Conservation (phyloP, 2,113 vertebrate genomes). For the Periophthalmodon schlosseri region DNA sequence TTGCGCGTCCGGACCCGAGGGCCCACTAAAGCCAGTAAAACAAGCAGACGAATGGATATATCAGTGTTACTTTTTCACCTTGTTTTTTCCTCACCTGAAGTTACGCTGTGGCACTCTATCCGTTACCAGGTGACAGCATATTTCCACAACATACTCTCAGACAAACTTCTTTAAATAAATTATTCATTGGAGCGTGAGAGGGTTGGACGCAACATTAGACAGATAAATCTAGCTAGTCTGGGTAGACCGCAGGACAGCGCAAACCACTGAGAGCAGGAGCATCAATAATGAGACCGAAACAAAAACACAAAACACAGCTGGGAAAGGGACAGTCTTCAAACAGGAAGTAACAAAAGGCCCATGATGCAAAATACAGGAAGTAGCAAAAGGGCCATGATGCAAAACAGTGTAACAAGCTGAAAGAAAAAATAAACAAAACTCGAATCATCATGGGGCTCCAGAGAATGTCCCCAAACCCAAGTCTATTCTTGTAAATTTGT, state of each 20-base stretch:
- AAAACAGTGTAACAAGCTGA: constrained; percentile 24
- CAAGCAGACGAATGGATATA: not conserved
- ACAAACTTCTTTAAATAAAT: constrained; percentile 2
- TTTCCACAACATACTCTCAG: constrained; percentile 3
- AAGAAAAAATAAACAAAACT: constrained; percentile 1
- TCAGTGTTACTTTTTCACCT: not conserved
- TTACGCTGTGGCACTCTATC: not conserved
- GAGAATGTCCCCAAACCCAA: too few relatives aligned
- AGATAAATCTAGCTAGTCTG: constrained; percentile 3
- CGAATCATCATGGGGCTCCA: constrained; percentile 14
- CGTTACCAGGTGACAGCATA: not conserved
- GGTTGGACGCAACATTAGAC: not conserved
- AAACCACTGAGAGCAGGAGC: constrained; percentile 13
- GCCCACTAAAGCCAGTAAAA: not conserved
- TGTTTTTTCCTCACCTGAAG: not conserved
- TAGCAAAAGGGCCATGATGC: constrained; percentile 25
- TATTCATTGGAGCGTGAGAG: not conserved
- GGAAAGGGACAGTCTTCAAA: constrained; percentile 33
- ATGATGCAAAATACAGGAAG: constrained; percentile 34
- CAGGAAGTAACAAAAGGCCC: constrained; percentile 22
- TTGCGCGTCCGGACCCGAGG: not conserved
- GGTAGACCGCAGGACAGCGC: constrained; percentile 16
- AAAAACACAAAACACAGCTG: constrained; percentile 24
- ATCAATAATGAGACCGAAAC: constrained; percentile 33
- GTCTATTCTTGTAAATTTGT: too few relatives aligned